Percentiles rank a stretch among this genome's conserved stretches.
Conservation (phyloP, 2,888 invertebrate genomes). For the Dynastes hyllus region DNA sequence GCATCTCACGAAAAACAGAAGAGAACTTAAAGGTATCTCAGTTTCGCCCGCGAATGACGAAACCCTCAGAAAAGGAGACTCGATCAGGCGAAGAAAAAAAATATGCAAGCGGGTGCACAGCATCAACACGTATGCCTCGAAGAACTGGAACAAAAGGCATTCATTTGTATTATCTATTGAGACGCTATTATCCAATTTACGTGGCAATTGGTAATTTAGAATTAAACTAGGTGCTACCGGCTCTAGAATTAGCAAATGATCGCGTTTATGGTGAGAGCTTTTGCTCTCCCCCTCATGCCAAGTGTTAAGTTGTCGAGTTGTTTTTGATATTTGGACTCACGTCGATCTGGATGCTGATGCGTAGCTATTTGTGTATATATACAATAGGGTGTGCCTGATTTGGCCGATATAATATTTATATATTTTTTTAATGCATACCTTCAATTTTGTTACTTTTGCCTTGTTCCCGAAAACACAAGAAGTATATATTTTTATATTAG, state of each 20-base stretch:
- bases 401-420: no score
- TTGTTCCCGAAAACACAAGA: no score
- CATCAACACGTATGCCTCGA: conserved; percentile 25
- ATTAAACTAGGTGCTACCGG: conserved; percentile 57
- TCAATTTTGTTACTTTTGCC: no score
- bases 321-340: conserved; percentile 21
- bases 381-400: no score
- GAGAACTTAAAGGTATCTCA: neutral
- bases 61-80: no score
- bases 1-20: conserved; percentile 18
- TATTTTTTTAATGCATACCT: no score
- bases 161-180: conserved; percentile 33
- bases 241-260: conserved; percentile 44
- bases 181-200: conserved; percentile 52
- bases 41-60: no score
- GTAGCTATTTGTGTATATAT: no score
- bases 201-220: conserved; percentile 52
- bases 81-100: neutral
- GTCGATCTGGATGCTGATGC: no score
- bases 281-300: conserved; percentile 22
- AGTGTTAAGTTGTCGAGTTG: conserved; percentile 4
- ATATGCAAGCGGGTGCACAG: conserved; percentile 9
- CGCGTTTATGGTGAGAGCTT: conserved; percentile 9
- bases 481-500: no score
- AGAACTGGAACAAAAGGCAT: conserved; percentile 33